Evolutionary conservation across 2,797 vertebrate genomes (phyloP).

Genomic region (Lycodopsis pacificus): DNA sequence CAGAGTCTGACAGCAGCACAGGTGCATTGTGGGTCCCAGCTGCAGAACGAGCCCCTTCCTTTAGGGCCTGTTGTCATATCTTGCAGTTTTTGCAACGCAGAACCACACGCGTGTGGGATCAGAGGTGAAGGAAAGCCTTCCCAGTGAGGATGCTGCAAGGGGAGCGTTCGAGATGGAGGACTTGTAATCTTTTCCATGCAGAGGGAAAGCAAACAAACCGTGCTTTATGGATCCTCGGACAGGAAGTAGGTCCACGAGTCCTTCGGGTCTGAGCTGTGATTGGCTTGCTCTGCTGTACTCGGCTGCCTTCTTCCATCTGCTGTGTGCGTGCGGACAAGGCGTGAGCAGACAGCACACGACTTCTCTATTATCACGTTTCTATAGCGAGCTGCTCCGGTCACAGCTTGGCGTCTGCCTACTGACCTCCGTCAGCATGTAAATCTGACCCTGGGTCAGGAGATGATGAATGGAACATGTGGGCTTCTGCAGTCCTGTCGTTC

Average conservation of each 20-base stretch:
- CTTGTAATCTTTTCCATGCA: slow-evolving; percentile 47
- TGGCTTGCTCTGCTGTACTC: slow-evolving; percentile 44
- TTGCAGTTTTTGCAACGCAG: not conserved
- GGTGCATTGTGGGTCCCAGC: slow-evolving; percentile 24
- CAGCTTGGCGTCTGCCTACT: slow-evolving; percentile 23
- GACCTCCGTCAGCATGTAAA: slow-evolving; percentile 27
- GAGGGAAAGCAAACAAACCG: slow-evolving; percentile 49
- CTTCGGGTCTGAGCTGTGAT: slow-evolving; percentile 45
- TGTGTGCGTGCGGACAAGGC: slow-evolving; percentile 56
- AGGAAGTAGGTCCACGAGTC: slow-evolving; percentile 55
- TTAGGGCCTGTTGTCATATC: not conserved
- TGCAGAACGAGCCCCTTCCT: not conserved
- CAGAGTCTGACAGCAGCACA: slow-evolving; percentile 25
- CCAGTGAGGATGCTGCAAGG: slow-evolving; percentile 25
- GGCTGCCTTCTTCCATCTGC: slow-evolving; percentile 51
- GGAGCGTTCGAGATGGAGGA: slow-evolving; percentile 30
- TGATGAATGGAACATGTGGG: slow-evolving; percentile 56
- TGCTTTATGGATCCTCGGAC: slow-evolving; percentile 46
- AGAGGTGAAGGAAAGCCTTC: slow-evolving; percentile 20
- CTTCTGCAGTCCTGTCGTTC: slow-evolving; percentile 27
- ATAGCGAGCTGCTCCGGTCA: slow-evolving; percentile 26
- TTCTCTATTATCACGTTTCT: slow-evolving; percentile 44
- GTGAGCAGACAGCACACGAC: slow-evolving; percentile 57
- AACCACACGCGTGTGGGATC: not conserved
- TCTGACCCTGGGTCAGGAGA: slow-evolving; percentile 34